Evolutionary conservation across 2,113 vertebrate genomes (phyloP), one percentile per base, ranked within the genome.

Genomic region (Boulengeromyrus knoepffleri): DNA sequence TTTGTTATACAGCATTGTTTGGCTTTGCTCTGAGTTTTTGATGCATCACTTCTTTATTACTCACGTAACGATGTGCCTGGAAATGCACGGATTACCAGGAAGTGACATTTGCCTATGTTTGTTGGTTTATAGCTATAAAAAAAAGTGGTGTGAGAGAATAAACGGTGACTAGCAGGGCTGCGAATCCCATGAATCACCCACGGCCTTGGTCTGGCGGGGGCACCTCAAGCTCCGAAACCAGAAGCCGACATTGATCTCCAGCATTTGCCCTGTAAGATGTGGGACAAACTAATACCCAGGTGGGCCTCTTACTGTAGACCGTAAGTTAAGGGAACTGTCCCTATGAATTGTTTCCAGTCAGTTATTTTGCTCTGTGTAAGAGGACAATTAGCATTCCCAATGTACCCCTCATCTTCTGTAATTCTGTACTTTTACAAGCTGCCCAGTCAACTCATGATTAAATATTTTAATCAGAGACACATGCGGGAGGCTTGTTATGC

Each of bases 361-460:
- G 85, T 87, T 62, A 88, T 88, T 88, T 88, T 13, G 36, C 88
- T 27, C 62, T 87, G 46, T 77, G 31, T 66, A 70, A 66, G 88
- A 89, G 56, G 66, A 47, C 66, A 77, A 89, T 89, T 47, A 77
- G 17, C 58, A 77, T 77, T 80, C 42, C 45, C 66, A 42, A 39
- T n/a, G 46, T 89, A 50, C 42, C 42, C 7, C 36, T 50, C 74
- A 86, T 86, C 83, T 46, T 70, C 42, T 87, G 24, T 49, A 50
- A 77, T 56, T 88, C 31, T 83, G 24, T 83, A 52, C 47, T 84
- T 87, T 90, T 24, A 36, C 58, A 87, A 84, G 53, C 84, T 45
- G 45, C 58, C 21, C n/a, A 39, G 46, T 62, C 46, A 53, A 83
- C 80, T 85, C 49, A 85, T 85, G n/a, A 87, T 87, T 70, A 49